phyloP scores from a whole-genome alignment of 2,888 invertebrate genomes.

The Pollenia labialis region DNA sequence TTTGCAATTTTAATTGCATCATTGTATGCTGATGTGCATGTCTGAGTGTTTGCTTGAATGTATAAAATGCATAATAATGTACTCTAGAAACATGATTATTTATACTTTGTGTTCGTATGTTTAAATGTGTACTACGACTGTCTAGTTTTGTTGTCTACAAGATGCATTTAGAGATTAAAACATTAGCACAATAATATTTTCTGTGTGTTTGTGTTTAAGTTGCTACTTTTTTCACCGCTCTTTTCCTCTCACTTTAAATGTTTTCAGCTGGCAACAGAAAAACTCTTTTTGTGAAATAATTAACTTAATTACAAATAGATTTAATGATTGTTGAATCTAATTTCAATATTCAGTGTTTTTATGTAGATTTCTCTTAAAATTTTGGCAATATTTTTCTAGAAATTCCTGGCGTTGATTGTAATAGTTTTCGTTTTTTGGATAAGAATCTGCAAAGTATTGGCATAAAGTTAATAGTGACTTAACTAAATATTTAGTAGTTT shows the following conservation, averaged over 20 bases:
- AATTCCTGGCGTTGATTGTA: conserved; percentile 31
- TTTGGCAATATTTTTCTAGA: conserved; percentile 30
- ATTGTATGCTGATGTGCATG: conserved; percentile 50
- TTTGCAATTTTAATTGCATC: conserved; percentile 73
- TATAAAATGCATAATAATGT: conserved; percentile 62
- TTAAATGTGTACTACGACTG: conserved; percentile 9
- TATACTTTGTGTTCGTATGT: conserved; percentile 10
- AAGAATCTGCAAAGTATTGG: conserved; percentile 51
- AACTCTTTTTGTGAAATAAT: conserved; percentile 66
- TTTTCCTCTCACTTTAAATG: conserved; percentile 16
- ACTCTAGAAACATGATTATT: conserved; percentile 50
- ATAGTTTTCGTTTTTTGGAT: background rate
- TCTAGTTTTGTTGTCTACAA: conserved; percentile 66
- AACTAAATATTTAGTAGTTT: no score
- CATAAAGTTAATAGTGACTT: background rate
- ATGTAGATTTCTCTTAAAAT: background rate
- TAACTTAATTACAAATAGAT: conserved; percentile 71
- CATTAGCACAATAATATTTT: conserved; percentile 67
- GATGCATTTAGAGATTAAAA: conserved; percentile 72
- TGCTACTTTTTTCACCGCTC: background rate
- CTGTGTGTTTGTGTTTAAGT: background rate
- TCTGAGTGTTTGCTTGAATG: background rate
- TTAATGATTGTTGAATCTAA: conserved; percentile 62
- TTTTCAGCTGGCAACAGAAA: background rate
- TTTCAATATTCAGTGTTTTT: conserved; percentile 53